Percentiles rank a stretch among this genome's conserved stretches.
These are phyloP conservation scores for Phthorimaea operculella DNA, from an alignment of 1,140 invertebrate genomes.

Conservation along the genomic window DNA sequence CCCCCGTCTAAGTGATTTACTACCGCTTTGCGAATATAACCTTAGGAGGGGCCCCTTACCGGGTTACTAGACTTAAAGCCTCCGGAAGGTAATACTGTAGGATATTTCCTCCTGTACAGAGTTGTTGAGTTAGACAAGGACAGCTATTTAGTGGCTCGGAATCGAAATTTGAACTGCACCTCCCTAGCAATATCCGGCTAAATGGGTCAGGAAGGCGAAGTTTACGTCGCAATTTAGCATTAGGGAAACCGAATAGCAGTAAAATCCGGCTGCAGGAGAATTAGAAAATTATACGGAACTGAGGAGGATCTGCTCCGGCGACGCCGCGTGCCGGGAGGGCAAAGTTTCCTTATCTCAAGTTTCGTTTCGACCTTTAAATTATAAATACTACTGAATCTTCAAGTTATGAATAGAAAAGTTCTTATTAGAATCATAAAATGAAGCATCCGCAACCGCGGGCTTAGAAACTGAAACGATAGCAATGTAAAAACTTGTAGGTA, in stretches of 20 bases:
- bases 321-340: no score
- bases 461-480: no score
- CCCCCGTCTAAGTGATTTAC: conserved; percentile 54
- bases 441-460: no score
- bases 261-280: conserved; percentile 53
- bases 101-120: conserved; percentile 18
- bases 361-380: no score
- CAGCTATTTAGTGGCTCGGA: conserved; percentile 21
- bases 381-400: no score
- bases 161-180: conserved; percentile 45
- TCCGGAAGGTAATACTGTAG: conserved; percentile 17
- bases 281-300: conserved; percentile 56
- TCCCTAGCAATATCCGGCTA: conserved; percentile 48
- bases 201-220: conserved; percentile 66
- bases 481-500: no score
- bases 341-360: no score
- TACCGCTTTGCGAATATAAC: conserved; percentile 40
- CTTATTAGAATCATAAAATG: no score
- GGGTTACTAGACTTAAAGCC: conserved; percentile 33
- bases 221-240: conserved; percentile 54
- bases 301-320: neutral
- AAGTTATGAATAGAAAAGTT: no score
- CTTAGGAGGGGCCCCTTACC: conserved; percentile 17
- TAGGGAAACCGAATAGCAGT: conserved; percentile 57
- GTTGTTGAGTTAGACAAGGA: conserved; percentile 25